Conservation (phyloP, 2,888 invertebrate genomes). For the Sialis lutaria region DNA sequence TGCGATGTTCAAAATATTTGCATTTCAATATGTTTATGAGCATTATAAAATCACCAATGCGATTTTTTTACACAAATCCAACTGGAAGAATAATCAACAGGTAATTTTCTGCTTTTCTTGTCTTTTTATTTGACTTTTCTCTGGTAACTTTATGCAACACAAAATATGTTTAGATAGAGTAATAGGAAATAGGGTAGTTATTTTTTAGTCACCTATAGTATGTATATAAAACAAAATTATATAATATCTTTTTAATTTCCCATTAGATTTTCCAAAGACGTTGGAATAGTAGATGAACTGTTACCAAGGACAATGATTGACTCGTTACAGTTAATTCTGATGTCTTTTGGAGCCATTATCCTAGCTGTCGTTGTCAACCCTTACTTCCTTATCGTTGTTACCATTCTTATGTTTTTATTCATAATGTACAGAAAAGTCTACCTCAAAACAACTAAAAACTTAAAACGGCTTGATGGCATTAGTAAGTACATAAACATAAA, state of each 20-base stretch:
- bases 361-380: constrained; percentile 36
- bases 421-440: constrained; percentile 43
- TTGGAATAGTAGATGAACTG: constrained; percentile 60
- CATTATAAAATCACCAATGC: constrained; percentile 34
- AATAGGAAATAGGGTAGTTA: too few species aligned
- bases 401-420: constrained; percentile 39
- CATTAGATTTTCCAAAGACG: constrained; percentile 60
- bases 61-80: constrained; percentile 75
- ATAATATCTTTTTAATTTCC: neutral
- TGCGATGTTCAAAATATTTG: constrained; percentile 44
- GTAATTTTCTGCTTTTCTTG: neutral
- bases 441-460: constrained; percentile 48
- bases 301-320: constrained; percentile 48
- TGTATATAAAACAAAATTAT: too few species aligned
- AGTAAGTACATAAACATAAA: constrained; percentile 29
- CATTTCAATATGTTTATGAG: constrained; percentile 54
- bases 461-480: constrained; percentile 48
- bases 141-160: too few species aligned
- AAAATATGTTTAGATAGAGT: too few species aligned
- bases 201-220: too few species aligned
- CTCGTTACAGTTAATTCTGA: constrained; percentile 35
- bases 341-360: constrained; percentile 31
- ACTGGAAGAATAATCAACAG: constrained; percentile 56
- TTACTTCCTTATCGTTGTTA: constrained; percentile 25
- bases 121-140: neutral